Evolutionary conservation across 2,113 vertebrate species (phyloP).

Genomic region (Illadopsis cleaveri): DNA sequence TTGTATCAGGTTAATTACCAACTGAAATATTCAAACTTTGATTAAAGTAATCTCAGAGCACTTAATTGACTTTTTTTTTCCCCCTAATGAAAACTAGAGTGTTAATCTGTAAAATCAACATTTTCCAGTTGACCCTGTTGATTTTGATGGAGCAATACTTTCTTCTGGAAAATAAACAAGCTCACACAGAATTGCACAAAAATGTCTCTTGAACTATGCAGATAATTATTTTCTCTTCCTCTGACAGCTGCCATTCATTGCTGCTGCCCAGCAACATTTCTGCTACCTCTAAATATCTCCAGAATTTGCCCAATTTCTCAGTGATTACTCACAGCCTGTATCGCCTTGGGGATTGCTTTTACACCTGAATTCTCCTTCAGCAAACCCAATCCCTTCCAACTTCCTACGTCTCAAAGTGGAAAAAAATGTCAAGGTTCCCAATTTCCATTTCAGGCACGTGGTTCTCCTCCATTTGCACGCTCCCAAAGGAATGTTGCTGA

Average conservation of each 20-base stretch:
- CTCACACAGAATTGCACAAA: background rate
- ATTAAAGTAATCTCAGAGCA: background rate
- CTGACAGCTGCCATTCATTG: background rate
- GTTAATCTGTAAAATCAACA: background rate
- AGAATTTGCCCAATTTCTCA: background rate
- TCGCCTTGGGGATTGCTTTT: background rate
- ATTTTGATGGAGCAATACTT: background rate
- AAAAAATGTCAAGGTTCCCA: background rate
- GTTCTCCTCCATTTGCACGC: background rate
- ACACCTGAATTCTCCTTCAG: background rate
- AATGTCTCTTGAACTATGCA: background rate
- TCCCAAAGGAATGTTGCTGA: background rate
- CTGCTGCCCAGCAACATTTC: background rate
- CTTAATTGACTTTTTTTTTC: background rate
- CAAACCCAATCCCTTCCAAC: background rate
- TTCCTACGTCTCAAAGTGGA: background rate
- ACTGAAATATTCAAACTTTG: slow-evolving; percentile 15
- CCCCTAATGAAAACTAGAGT: background rate
- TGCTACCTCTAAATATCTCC: background rate
- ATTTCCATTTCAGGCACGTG: background rate
- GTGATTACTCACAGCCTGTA: background rate
- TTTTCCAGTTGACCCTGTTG: background rate
- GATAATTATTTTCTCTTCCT: background rate
- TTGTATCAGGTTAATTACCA: slow-evolving; percentile 18
- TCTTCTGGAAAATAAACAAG: background rate